phyloP scores from a whole-genome alignment of 92 coral and sea anemone species.

The Palythoa grandis region DNA sequence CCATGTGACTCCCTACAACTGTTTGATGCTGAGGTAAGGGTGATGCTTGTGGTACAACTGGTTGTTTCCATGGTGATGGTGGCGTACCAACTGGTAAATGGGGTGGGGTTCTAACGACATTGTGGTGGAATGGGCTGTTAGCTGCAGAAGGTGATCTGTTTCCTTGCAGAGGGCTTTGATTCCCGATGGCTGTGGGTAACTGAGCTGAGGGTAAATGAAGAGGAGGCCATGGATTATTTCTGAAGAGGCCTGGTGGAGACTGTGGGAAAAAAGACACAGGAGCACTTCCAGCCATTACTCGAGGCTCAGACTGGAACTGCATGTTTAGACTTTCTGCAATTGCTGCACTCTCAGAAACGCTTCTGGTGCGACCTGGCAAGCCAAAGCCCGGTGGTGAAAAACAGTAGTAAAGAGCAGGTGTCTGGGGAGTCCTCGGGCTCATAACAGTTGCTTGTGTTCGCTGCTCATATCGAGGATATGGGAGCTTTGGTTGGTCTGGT shows the following conservation, averaged over 20 bases:
- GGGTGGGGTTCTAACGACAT: neutral
- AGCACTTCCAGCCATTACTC: conserved; percentile 32
- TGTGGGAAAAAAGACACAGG: conserved; percentile 27
- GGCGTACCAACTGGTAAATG: conserved; percentile 27
- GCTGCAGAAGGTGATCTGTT: neutral
- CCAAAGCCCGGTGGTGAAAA: conserved; percentile 23
- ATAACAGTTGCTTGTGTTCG: conserved; percentile 6
- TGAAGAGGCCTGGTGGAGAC: conserved; percentile 21
- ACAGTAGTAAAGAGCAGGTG: conserved; percentile 31
- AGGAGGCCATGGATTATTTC: conserved; percentile 27
- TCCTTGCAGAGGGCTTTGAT: neutral
- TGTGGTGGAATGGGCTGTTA: neutral
- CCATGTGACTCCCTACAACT: conserved; percentile 69
- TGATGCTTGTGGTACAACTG: conserved; percentile 4
- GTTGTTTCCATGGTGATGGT: conserved; percentile 32
- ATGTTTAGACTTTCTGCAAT: neutral
- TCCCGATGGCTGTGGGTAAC: neutral
- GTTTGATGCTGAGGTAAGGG: conserved; percentile 38
- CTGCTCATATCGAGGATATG: conserved; percentile 33
- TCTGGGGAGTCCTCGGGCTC: conserved; percentile 41
- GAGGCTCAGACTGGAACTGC: conserved; percentile 8
- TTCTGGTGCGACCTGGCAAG: conserved; percentile 11
- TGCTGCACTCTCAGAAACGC: conserved; percentile 29
- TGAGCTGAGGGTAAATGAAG: neutral
- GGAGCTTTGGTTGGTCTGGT: neutral